phyloP scores from a whole-genome alignment of 92 coral and sea anemone genomes.

The Phenganax stokvisi region DNA sequence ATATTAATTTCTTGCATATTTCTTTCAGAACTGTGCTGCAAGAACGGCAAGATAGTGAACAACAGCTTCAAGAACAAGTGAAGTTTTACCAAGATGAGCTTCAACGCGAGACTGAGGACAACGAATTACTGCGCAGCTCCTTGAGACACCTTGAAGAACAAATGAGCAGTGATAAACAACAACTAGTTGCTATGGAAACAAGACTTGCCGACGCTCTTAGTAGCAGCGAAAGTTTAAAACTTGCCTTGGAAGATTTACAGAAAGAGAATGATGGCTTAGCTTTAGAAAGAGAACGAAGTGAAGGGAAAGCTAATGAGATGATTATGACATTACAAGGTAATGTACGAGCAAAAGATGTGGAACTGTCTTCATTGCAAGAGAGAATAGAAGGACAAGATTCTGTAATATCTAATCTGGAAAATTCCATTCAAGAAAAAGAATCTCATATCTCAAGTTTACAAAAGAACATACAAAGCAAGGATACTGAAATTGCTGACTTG shows the following conservation, averaged over 20 bases:
- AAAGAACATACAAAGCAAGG: background rate
- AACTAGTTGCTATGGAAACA: conserved; percentile 22
- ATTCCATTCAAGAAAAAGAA: conserved; percentile 53
- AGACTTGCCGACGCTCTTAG: conserved; percentile 9
- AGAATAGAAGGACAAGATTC: conserved; percentile 54
- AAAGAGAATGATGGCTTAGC: conserved; percentile 23
- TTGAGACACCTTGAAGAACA: conserved; percentile 4
- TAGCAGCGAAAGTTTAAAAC: conserved; percentile 44
- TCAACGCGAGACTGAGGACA: conserved; percentile 23
- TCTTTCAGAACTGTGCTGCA: conserved; percentile 10
- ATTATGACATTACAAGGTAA: conserved; percentile 10
- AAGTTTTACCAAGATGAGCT: conserved; percentile 25
- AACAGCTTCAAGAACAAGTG: conserved; percentile 31
- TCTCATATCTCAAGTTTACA: conserved; percentile 50
- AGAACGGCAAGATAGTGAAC: conserved; percentile 37
- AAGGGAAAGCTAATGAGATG: conserved; percentile 4
- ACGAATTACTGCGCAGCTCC: conserved; percentile 16
- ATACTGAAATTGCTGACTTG: background rate
- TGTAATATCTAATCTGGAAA: conserved; percentile 51
- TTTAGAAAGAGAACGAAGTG: conserved; percentile 33
- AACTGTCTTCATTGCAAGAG: conserved; percentile 49
- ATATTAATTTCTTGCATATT: background rate
- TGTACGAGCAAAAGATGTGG: background rate
- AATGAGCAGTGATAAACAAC: conserved; percentile 6
- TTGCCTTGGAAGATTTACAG: conserved; percentile 25